Base-by-base conservation (phyloP, 92 coral and sea anemone genomes). In the Plumapathes pennacea region DNA sequence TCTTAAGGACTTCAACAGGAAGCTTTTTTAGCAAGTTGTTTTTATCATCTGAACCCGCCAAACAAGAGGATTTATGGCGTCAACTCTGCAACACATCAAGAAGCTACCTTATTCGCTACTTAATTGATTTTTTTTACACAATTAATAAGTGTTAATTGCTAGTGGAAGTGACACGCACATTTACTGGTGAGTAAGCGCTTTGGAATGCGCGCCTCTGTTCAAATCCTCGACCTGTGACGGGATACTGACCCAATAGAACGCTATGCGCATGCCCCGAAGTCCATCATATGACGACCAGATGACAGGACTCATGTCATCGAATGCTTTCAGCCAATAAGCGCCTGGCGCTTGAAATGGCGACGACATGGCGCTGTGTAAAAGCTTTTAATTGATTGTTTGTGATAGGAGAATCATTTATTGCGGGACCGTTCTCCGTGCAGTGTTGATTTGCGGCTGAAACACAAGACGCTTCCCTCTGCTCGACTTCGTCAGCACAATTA, bases 321-420 rank as follows among this genome's bases (percentile, higher is more conserved):
- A 57, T 80, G 71, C 53, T 43, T 46, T 72, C 24, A 75, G 31
- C 86, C 86, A 80, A 80, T 80, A 75, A 64, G 60, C 40, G 33
- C 39, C 39, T 15, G 27, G 36, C 7, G 68, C 45, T 29, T 19
- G 24, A 36, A 41, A 55, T 70, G 96, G 96, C 90, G 96, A 83
- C 96, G 90, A 88, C 82, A 72, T 71, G 96, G 89, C 96, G 96
- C 96, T 62, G 74, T 56, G 90, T 78, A 88, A 88, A 88, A 88
- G 96, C 83, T 64, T 72, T 77, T 88, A 88, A 88, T 88, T 83
- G 96, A 88, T 88, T 88, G 80, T 88, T 88, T 88, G 89, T 82
- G 42, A 67, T 60, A 77, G 83, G 78, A 74, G 77, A 88, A 82
- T 88, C 90, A 83, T 77, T 85, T 83, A 83, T 77, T 67, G 74